Evolutionary conservation across 2,797 vertebrate genomes (phyloP).

Genomic region (Takifugu rubripes): DNA sequence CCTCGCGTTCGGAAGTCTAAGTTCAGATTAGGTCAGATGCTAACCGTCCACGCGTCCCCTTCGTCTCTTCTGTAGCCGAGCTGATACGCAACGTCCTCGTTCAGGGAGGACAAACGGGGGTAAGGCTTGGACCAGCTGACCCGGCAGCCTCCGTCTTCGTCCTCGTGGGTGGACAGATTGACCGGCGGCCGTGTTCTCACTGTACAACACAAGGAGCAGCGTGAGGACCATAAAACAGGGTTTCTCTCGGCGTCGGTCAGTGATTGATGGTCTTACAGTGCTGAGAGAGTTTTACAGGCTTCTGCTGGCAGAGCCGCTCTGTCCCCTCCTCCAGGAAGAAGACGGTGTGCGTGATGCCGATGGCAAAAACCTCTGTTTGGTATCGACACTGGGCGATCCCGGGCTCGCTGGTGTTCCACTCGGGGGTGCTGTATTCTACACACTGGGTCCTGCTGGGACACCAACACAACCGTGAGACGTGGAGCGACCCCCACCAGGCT

Average conservation of each 20-base stretch:
- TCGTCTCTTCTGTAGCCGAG: constrained; percentile 61
- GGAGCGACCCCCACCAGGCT: not conserved
- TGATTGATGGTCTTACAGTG: constrained; percentile 51
- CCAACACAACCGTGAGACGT: not conserved
- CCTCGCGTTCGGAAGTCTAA: no score
- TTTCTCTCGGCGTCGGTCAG: not conserved
- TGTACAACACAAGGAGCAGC: constrained; percentile 25
- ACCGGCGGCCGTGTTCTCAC: constrained; percentile 59
- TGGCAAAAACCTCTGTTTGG: fast-evolving
- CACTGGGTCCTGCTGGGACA: constrained; percentile 47
- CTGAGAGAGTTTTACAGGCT: constrained; percentile 34
- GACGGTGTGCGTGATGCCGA: not conserved
- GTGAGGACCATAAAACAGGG: not conserved
- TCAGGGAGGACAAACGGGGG: constrained; percentile 46
- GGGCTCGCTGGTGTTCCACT: not conserved
- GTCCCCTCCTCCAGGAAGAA: constrained; percentile 47
- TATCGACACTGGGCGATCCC: constrained; percentile 46
- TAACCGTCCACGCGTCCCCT: constrained; percentile 68
- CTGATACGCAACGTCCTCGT: constrained; percentile 58
- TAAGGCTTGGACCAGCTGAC: constrained; percentile 71
- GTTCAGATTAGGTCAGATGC: constrained; percentile 10
- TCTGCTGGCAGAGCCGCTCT: constrained; percentile 1
- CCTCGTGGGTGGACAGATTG: constrained; percentile 31
- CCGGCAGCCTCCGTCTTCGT: constrained; percentile 17
- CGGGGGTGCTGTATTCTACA: not conserved